Conservation (phyloP, 2,113 vertebrate genomes). For the Mirounga angustirostris region DNA sequence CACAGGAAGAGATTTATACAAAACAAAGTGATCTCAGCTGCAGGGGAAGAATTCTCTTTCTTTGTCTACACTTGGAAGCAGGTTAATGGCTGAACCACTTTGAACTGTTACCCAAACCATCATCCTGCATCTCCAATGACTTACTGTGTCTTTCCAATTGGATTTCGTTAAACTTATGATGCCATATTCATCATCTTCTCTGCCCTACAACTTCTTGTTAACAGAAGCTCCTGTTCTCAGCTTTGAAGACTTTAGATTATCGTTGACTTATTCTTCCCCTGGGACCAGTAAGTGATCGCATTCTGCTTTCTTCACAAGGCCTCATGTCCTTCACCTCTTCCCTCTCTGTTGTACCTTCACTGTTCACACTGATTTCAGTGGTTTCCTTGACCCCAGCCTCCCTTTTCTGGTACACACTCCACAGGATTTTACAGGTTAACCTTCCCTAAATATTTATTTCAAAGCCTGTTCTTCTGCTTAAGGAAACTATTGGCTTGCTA, state of each 20-base stretch:
- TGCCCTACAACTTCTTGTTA: background rate
- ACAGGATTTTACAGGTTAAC: background rate
- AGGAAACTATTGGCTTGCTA: background rate
- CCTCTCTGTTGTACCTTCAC: background rate
- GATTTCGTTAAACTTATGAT: background rate
- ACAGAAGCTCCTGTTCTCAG: background rate
- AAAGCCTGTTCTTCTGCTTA: background rate
- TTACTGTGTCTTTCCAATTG: background rate
- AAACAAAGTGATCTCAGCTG: background rate
- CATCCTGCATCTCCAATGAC: background rate
- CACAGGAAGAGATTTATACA: background rate
- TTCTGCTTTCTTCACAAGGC: background rate
- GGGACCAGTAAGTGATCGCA: background rate
- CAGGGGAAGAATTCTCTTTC: background rate
- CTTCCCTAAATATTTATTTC: background rate
- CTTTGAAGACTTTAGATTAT: background rate
- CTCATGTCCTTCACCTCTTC: background rate
- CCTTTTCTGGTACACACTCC: background rate
- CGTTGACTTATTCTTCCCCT: background rate
- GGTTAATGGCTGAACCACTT: background rate
- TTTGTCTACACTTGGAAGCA: background rate
- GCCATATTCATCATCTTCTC: background rate
- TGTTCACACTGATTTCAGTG: background rate
- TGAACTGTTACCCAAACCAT: background rate
- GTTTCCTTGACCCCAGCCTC: background rate